A percentile compares a stretch with the other conserved stretches of the same genome.
These are phyloP conservation scores for Albula glossodonta DNA, from an alignment of 2,113 vertebrate genomes.

Conservation along the genomic window DNA sequence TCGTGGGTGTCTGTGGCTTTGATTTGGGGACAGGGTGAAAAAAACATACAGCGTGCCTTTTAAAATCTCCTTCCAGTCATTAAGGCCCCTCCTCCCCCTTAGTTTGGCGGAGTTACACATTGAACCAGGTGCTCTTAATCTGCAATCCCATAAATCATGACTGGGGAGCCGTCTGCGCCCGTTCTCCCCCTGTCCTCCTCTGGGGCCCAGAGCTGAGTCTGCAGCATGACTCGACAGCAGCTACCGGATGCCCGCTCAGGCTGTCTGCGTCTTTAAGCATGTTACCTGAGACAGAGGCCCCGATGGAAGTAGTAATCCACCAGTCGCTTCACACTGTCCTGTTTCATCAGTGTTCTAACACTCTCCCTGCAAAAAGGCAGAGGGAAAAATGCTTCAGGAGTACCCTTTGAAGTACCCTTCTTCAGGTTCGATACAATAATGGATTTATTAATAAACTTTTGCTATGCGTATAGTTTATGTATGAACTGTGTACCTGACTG, in stretches of 20 bases:
- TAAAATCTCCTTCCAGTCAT: conserved; percentile 38
- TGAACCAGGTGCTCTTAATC: conserved; percentile 39
- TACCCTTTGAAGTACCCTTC: not conserved
- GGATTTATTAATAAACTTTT: not conserved
- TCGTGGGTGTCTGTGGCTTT: conserved; percentile 46
- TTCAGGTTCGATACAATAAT: not conserved
- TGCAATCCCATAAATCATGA: conserved; percentile 9
- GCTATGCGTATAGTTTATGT: not conserved
- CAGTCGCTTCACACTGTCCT: not conserved
- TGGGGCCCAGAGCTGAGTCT: conserved; percentile 16
- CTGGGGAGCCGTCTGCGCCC: not conserved
- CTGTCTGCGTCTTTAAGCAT: not conserved
- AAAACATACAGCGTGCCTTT: conserved; percentile 45
- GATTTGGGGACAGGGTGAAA: conserved; percentile 38
- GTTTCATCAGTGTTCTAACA: not conserved
- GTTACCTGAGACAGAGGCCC: not conserved
- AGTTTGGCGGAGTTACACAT: conserved; percentile 26
- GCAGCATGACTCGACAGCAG: conserved; percentile 18
- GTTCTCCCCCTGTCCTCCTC: not conserved
- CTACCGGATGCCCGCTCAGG: conserved; percentile 42
- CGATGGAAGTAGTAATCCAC: not conserved
- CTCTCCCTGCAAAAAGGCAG: not conserved
- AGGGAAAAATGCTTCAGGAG: not conserved
- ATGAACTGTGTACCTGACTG: not conserved
- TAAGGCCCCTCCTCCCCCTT: conserved; percentile 7